A percentile compares a stretch with the other conserved stretches of the same genome.
Evolutionary conservation across 2,797 vertebrate species (phyloP).

Genomic region (Alcedo quadribrachys): DNA sequence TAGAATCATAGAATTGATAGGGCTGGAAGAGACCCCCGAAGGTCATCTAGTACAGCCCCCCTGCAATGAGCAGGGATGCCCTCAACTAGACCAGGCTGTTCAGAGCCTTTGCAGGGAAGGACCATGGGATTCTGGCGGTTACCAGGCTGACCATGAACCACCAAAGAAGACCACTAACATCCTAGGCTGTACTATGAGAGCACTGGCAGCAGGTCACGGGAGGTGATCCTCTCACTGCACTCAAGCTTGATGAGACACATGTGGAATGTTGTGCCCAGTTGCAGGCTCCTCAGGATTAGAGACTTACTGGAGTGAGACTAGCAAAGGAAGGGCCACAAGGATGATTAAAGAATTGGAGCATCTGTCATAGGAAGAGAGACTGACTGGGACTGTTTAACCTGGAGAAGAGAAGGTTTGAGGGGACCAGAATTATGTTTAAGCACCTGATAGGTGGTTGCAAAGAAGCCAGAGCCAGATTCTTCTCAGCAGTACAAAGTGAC

Average conservation of each 20-base stretch:
- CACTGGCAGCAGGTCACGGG: background rate
- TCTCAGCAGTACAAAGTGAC: background rate
- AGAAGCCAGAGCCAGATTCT: background rate
- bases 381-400: rapidly evolving
- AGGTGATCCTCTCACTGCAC: background rate
- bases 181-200: background rate
- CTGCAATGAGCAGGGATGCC: too few relatives aligned
- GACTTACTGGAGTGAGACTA: background rate
- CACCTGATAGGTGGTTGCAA: background rate
- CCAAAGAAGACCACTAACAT: background rate
- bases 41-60: too few relatives aligned
- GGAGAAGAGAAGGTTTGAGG: background rate
- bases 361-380: background rate
- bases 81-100: too few relatives aligned
- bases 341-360: background rate
- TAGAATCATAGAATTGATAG: background rate
- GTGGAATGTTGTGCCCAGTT: background rate
- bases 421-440: background rate
- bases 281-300: background rate
- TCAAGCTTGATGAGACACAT: background rate
- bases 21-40: too few relatives aligned
- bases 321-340: background rate
- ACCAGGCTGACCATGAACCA: background rate
- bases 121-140: background rate
- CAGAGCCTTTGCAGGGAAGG: background rate